These are phyloP conservation scores for Actinemys pallida DNA, from an alignment of 2,113 vertebrate species.

Conservation along the genomic window DNA sequence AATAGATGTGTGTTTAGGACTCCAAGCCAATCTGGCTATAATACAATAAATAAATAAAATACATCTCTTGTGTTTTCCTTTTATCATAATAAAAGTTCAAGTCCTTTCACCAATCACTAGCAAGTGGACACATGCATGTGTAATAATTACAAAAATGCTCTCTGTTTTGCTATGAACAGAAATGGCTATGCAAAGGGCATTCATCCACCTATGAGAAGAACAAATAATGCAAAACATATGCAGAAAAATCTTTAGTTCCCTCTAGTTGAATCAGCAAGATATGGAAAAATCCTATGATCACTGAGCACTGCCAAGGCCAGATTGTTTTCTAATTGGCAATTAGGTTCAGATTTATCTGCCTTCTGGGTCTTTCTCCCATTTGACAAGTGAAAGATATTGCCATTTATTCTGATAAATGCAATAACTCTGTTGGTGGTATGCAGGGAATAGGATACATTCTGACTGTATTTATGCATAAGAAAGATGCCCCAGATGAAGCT, in stretches of 20 bases:
- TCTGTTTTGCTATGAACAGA: slow-evolving; percentile 38
- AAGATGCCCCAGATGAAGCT: not conserved
- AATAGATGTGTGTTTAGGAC: not conserved
- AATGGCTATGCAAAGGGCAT: slow-evolving; percentile 40
- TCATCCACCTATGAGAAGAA: not conserved
- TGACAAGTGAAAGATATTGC: slow-evolving; percentile 38
- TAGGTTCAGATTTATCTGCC: slow-evolving; percentile 45
- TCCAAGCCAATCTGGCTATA: not conserved
- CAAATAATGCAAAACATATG: not conserved
- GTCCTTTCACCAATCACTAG: slow-evolving; percentile 19
- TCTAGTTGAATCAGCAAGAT: slow-evolving; percentile 13
- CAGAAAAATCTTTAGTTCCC: slow-evolving; percentile 12
- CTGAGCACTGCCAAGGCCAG: slow-evolving; percentile 26
- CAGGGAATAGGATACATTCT: not conserved
- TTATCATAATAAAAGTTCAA: slow-evolving; percentile 29
- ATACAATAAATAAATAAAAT: not conserved
- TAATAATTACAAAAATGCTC: slow-evolving; percentile 48
- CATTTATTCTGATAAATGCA: slow-evolving; percentile 37
- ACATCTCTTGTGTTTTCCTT: not conserved
- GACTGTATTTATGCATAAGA: not conserved
- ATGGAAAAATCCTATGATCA: slow-evolving; percentile 15
- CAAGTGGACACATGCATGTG: slow-evolving; percentile 14
- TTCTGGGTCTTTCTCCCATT: slow-evolving; percentile 27
- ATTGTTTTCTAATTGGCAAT: slow-evolving; percentile 47
- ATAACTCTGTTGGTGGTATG: slow-evolving; percentile 14